phyloP scores from a whole-genome alignment of 2,888 invertebrate species.

The Amiota communis region DNA sequence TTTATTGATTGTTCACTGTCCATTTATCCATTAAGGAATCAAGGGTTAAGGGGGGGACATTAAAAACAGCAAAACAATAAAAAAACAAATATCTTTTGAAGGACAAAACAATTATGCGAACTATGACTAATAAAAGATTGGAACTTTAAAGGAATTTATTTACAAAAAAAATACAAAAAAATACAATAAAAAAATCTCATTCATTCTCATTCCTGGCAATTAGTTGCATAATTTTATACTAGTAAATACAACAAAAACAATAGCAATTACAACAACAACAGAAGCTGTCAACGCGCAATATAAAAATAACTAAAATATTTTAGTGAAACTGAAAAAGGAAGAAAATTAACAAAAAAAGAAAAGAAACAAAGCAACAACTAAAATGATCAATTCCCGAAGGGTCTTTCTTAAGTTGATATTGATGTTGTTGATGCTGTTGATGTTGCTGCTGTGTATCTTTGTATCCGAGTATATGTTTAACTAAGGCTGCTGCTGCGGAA shows the following conservation, averaged over 20 bases:
- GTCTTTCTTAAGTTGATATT: slow-evolving; percentile 26
- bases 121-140: slow-evolving; percentile 19
- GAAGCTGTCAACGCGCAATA: slow-evolving; percentile 25
- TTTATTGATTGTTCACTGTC: neutral
- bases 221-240: slow-evolving; percentile 60
- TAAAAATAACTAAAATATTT: slow-evolving; percentile 57
- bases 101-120: slow-evolving; percentile 21
- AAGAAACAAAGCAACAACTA: slow-evolving; percentile 32
- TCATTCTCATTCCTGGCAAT: slow-evolving; percentile 46
- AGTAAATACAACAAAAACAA: slow-evolving; percentile 8
- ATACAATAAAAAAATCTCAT: neutral
- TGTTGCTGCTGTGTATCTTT: neutral
- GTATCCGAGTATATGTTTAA: neutral
- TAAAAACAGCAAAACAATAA: too few species aligned
- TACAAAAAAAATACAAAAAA: neutral
- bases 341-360: neutral
- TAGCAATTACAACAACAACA: slow-evolving; percentile 13
- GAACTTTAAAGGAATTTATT: slow-evolving; percentile 2
- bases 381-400: slow-evolving; percentile 65
- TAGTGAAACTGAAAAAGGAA: slow-evolving; percentile 46
- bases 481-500: slow-evolving; percentile 45
- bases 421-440: slow-evolving; percentile 11
- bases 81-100: neutral
- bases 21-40: too few species aligned
- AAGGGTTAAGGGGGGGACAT: too few species aligned